Conservation (phyloP, 2,113 vertebrate species). For the Mobula hypostoma region DNA sequence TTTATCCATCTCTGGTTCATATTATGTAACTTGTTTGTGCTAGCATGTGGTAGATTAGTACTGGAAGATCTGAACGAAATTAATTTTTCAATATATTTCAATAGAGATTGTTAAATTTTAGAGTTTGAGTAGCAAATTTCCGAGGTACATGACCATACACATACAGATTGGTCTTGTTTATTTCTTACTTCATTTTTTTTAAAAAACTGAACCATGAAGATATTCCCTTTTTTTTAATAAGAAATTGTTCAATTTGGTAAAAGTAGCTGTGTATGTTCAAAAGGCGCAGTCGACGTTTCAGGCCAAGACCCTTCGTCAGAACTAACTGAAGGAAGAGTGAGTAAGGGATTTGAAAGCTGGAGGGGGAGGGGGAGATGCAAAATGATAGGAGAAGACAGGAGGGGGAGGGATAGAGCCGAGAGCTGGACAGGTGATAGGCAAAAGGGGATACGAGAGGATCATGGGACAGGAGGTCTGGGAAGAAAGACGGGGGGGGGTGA, state of each 20-base stretch:
- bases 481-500: too few species aligned
- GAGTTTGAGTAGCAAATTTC: background rate
- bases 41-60: background rate
- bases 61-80: background rate
- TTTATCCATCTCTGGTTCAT: background rate
- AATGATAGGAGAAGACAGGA: too few species aligned
- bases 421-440: too few species aligned
- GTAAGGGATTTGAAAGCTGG: too few species aligned
- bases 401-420: too few species aligned
- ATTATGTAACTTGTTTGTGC: background rate
- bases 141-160: background rate
- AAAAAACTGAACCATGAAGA: background rate
- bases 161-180: background rate
- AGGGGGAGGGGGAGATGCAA: too few species aligned
- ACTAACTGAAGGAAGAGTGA: too few species aligned
- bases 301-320: too few species aligned
- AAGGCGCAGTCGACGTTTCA: too few species aligned
- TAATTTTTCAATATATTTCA: background rate
- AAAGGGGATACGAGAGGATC: too few species aligned
- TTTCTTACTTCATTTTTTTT: background rate
- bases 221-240: background rate
- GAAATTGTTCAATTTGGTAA: background rate
- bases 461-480: too few species aligned
- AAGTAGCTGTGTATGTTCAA: background rate
- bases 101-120: background rate